Percentiles rank a stretch among this genome's conserved stretches.
Evolutionary conservation across 2,113 vertebrate genomes (phyloP).

Genomic region (Turdus rufiventris): DNA sequence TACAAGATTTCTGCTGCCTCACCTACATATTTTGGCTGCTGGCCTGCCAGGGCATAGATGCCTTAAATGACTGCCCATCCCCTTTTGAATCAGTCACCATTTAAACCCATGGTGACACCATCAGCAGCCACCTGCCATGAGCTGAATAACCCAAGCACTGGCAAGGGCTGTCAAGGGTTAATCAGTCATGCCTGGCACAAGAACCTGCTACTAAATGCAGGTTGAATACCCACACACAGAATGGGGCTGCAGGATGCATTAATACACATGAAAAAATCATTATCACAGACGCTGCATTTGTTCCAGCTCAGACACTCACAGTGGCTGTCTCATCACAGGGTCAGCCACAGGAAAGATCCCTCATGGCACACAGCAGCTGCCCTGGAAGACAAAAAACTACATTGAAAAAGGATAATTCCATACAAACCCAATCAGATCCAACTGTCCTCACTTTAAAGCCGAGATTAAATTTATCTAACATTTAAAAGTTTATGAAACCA

Average conservation of each 20-base stretch:
- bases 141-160: background rate
- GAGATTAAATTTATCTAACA: background rate
- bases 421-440: background rate
- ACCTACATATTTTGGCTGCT: background rate
- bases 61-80: background rate
- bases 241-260: background rate
- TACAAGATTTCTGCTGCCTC: background rate
- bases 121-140: background rate
- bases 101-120: background rate
- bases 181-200: background rate
- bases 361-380: background rate
- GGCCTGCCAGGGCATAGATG: background rate
- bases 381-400: background rate
- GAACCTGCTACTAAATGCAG: background rate
- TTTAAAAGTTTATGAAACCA: slow-evolving; percentile 24
- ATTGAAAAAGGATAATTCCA: background rate
- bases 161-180: background rate
- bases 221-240: background rate
- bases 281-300: background rate
- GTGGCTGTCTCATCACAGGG: background rate
- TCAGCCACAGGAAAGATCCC: background rate
- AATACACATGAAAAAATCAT: background rate
- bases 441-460: background rate
- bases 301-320: background rate
- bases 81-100: background rate